Evolutionary conservation across 2,113 vertebrate genomes (phyloP).

Genomic region (Lepisosteus osseus): DNA sequence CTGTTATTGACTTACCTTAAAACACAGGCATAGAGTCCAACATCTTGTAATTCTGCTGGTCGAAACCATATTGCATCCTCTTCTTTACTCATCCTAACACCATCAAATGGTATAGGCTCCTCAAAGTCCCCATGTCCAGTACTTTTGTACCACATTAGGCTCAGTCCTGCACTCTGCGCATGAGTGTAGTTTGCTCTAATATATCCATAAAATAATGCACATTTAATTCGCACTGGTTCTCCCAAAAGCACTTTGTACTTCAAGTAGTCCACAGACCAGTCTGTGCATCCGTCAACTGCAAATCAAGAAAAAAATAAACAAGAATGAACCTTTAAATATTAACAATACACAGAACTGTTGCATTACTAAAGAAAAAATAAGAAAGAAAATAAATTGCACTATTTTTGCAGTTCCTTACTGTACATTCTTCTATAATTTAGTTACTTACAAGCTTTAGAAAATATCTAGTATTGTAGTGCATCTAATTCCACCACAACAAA

Average conservation of each 20-base stretch:
- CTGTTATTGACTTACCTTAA: constrained; percentile 72
- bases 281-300: constrained; percentile 94
- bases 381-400: too few species aligned
- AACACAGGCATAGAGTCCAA: constrained; percentile 94
- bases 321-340: too few species aligned
- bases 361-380: too few species aligned
- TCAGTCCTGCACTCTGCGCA: constrained; percentile 93
- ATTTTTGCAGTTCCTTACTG: too few species aligned
- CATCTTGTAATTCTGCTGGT: constrained; percentile 89
- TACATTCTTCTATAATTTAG: too few species aligned
- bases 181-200: constrained; percentile 96
- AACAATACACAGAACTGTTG: too few species aligned
- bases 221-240: constrained; percentile 97
- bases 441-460: too few species aligned
- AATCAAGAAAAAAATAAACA: constrained; percentile 21
- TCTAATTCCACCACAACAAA: too few species aligned
- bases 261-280: constrained; percentile 98
- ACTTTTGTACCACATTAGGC: constrained; percentile 99
- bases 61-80: constrained; percentile 98
- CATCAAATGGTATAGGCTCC: constrained; percentile 96
- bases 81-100: constrained; percentile 95
- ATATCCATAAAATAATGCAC: constrained; percentile 96
- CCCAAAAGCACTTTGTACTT: constrained; percentile 95
- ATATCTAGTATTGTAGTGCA: too few species aligned
- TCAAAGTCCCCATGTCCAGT: constrained; percentile 90